Evolutionary conservation across 2,888 invertebrate species (phyloP), one percentile per base, ranked within the genome.

Genomic region (Cataglyphis rosenhaueri): DNA sequence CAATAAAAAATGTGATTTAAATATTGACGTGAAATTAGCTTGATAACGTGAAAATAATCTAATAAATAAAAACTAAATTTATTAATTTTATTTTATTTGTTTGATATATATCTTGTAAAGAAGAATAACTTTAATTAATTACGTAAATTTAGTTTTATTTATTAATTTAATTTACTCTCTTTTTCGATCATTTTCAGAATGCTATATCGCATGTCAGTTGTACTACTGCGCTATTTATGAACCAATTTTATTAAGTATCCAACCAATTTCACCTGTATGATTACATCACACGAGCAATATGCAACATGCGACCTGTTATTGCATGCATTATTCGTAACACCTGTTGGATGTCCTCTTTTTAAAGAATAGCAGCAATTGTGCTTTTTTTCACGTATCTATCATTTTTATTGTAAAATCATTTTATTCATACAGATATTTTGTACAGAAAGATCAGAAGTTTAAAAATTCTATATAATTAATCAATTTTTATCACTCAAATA

Each of bases 251-350:
- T 25, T 25, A 25, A 35, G 9, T 21, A 15, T 68, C 55, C 21
- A 35, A 35, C 55, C 55, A 21, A 48, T 70, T 66, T 70, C 55
- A 55, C 21, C 35, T 70, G 15, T 55, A 21, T 10, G 21, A 35
- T 70, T 70, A 55, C 55, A 35, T 70, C 55, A 70, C 8, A 10
- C 52, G 15, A 35, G 15, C 55, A n/a, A 21, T 21, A 55, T 48
- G 18, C 29, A 66, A 66, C 52, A 21, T 55, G 32, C 35, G 21
- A 55, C 21, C 18, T 68, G 52, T 35, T 55, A 52, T 52, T 32
- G n/a, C 18, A 32, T 32, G 35, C n/a, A 55, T 55, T 55, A 55
- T 55, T 55, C 29, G 10, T 55, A 70, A 70, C 52, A 70, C 55
- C 15, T 70, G 70, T 55, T 48, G n/a, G 15, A 3, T 35, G n/a